Percentiles rank a stretch among this genome's conserved stretches.
Evolutionary conservation across 2,797 vertebrate genomes (phyloP).

Genomic region (Falco naumanni): DNA sequence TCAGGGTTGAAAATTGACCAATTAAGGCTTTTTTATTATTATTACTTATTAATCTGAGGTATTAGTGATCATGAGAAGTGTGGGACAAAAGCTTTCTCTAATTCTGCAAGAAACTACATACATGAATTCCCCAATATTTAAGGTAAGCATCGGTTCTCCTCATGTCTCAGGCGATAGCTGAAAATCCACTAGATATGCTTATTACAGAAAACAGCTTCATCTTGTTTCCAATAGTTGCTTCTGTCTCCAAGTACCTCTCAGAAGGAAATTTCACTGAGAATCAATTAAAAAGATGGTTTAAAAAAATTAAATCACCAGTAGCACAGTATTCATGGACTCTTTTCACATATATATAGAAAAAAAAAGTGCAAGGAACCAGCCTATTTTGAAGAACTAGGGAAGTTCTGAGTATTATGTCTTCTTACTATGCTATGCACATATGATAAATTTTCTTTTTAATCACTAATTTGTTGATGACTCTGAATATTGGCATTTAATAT

Average conservation of each 20-base stretch:
- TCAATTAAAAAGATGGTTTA: background rate
- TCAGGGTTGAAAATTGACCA: background rate
- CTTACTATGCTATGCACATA: background rate
- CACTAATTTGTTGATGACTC: background rate
- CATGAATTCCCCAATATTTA: background rate
- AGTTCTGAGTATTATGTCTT: background rate
- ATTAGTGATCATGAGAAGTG: background rate
- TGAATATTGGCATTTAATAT: background rate
- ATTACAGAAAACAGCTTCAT: background rate
- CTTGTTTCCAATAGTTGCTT: background rate
- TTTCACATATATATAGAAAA: background rate
- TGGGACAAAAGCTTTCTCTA: background rate
- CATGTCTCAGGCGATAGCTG: background rate
- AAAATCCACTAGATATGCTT: background rate
- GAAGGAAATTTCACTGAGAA: background rate
- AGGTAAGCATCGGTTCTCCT: background rate
- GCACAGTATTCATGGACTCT: background rate
- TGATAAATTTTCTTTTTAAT: background rate
- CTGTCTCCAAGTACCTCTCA: background rate
- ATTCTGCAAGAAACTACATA: background rate
- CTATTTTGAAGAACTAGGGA: background rate
- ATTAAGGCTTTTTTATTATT: background rate
- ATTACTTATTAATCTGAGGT: background rate
- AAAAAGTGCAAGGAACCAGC: rapidly evolving
- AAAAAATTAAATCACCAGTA: background rate